Evolutionary conservation across 2,888 invertebrate genomes (phyloP), one percentile per base, ranked within the genome.

Genomic region (Oscheius onirici): DNA sequence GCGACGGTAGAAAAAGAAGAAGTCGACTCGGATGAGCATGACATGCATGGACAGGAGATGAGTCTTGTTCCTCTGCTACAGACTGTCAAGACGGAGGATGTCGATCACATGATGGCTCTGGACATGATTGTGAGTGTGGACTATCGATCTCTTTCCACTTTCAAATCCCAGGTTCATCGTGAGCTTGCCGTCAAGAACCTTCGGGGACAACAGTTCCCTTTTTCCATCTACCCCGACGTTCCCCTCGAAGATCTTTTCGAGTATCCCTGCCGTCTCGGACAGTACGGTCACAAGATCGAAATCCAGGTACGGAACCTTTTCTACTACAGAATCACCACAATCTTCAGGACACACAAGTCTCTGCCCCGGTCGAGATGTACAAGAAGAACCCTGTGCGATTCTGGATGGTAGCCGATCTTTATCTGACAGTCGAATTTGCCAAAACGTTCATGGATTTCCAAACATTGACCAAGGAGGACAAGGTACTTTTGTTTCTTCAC

Each of bases 331-430:
- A n/a, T n/a, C n/a, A n/a, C n/a, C n/a, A n/a, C n/a, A 34, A 6
- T 34, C 34, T 34, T 34, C 8, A 34, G 34, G 34, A 34, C 8
- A 34, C 34, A 6, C 34, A 34, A 34, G 34, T 34, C 3, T 34
- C 34, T 6, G 34, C 34, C 34, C 61, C 13, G 20, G 8, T 40
- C 8, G 49, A 58, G 26, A 28, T 28, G 26, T 69, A 69, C 20
- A 43, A 28, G 13, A 63, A 68, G 11, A 75, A 75, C 34, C 77
- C 75, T 1, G 70, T 80, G 2, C 67, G 70, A 44, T 80, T 76
- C 46, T 82, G 82, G 82, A 82, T 81, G 80, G 72, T 79, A 15
- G 71, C 73, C 17, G 82, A 82, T 61, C 70, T 79, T 3, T 70
- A 74, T 24, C 69, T 82, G 5, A 60, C 74, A 43, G 74, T 75